Percentiles rank a stretch among this genome's conserved stretches.
These are phyloP conservation scores for Nicator chloris DNA, from an alignment of 2,113 vertebrate genomes.

Conservation along the genomic window DNA sequence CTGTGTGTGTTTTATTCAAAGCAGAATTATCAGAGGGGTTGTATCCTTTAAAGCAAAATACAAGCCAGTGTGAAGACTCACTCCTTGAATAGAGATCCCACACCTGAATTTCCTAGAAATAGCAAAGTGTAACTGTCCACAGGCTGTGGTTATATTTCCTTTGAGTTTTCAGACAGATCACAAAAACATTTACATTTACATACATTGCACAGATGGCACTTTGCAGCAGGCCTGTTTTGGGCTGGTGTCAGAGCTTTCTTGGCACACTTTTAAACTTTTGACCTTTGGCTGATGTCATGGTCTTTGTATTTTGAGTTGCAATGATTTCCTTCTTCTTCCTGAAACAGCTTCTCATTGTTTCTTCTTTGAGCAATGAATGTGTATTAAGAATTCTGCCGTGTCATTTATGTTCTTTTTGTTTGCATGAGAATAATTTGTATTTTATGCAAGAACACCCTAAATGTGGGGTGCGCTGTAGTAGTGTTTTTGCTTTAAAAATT, in stretches of 20 bases:
- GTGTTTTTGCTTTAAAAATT: not conserved
- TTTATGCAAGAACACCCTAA: not conserved
- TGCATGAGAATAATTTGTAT: not conserved
- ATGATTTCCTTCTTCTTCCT: not conserved
- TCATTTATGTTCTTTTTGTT: not conserved
- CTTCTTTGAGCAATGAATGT: not conserved
- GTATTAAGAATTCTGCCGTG: not conserved
- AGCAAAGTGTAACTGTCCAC: not conserved
- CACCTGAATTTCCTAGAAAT: not conserved
- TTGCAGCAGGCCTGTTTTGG: not conserved
- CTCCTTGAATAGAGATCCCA: not conserved
- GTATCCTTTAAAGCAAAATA: not conserved
- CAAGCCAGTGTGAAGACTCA: not conserved
- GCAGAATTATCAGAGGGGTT: not conserved
- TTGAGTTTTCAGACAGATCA: not conserved
- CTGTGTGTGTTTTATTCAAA: not conserved
- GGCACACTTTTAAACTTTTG: constrained; percentile 20
- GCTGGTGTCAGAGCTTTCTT: not conserved
- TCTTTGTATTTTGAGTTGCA: not conserved
- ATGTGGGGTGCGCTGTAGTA: not conserved
- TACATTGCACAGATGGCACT: constrained; percentile 15
- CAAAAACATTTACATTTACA: not conserved
- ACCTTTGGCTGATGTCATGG: not conserved
- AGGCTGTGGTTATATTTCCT: not conserved
- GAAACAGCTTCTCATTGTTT: not conserved